Conservation (phyloP, 92 coral and sea anemone species). For the Muricea muricata region DNA sequence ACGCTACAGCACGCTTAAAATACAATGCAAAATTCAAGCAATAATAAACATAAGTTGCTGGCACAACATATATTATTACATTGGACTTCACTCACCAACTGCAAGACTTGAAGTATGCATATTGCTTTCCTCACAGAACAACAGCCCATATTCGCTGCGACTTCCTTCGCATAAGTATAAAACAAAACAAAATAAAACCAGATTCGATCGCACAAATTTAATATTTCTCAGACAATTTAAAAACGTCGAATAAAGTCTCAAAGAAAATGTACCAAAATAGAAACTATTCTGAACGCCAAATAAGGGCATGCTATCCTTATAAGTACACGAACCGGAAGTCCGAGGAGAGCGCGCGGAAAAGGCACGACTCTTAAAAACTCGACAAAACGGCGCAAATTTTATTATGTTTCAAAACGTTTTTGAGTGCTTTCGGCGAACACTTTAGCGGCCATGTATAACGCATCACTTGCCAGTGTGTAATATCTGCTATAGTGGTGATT, state of each 20-base stretch:
- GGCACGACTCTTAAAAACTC: background rate
- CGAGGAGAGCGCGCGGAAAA: constrained; percentile 5
- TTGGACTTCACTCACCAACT: constrained; percentile 23
- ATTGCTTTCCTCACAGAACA: constrained; percentile 38
- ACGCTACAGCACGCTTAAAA: background rate
- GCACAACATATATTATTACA: background rate
- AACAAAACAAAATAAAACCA: background rate
- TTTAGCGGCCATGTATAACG: background rate
- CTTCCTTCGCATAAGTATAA: constrained; percentile 5
- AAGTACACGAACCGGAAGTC: constrained; percentile 10
- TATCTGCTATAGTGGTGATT: background rate
- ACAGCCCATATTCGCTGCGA: constrained; percentile 22
- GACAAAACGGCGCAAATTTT: background rate
- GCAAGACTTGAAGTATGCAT: constrained; percentile 29
- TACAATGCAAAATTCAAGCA: background rate
- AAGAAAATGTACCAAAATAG: background rate
- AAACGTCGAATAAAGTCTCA: background rate
- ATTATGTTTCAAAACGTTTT: background rate
- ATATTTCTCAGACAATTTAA: background rate
- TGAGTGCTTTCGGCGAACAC: background rate
- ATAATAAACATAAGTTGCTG: background rate
- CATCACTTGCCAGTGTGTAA: background rate
- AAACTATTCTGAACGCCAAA: background rate
- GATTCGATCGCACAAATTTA: background rate
- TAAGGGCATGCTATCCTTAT: constrained; percentile 16